A percentile compares a stretch with the other conserved stretches of the same genome.
These are phyloP conservation scores for Papilio helenus DNA, from an alignment of 1,140 invertebrate genomes.

Conservation along the genomic window DNA sequence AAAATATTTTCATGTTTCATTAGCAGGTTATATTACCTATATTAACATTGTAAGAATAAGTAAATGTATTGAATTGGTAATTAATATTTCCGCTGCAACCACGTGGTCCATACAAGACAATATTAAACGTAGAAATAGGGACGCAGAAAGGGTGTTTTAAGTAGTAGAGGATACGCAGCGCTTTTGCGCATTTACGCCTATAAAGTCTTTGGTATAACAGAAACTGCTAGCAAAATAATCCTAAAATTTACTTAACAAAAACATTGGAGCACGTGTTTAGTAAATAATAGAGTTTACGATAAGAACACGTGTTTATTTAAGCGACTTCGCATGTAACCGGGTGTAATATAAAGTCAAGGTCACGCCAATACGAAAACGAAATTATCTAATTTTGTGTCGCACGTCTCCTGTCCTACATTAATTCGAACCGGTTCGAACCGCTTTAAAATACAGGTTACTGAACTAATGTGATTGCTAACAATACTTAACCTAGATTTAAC, in stretches of 20 bases:
- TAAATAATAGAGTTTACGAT: constrained; percentile 10
- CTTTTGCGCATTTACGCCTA: constrained; percentile 8
- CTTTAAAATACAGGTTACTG: constrained; percentile 46
- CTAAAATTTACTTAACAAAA: background rate
- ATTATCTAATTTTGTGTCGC: constrained; percentile 55
- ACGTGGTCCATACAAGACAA: background rate
- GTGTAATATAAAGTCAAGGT: constrained; percentile 29
- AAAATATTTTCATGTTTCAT: background rate
- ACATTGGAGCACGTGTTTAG: constrained; percentile 13
- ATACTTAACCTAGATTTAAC: constrained; percentile 46
- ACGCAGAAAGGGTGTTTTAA: background rate
- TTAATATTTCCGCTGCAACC: background rate
- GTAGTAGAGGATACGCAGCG: background rate
- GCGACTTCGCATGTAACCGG: background rate
- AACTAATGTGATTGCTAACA: constrained; percentile 44
- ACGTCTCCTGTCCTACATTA: constrained; percentile 36
- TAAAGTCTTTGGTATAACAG: background rate
- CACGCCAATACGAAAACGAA: background rate
- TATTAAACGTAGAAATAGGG: background rate
- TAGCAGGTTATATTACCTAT: background rate
- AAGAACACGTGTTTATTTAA: background rate
- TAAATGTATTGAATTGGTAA: background rate
- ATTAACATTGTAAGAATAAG: background rate
- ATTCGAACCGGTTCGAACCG: constrained; percentile 41
- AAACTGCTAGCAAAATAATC: background rate